Evolutionary conservation across 35 echinoderm and acorn worm species (phyloP), one percentile per base, ranked within the genome.

Genomic region (Chiridota heheva): DNA sequence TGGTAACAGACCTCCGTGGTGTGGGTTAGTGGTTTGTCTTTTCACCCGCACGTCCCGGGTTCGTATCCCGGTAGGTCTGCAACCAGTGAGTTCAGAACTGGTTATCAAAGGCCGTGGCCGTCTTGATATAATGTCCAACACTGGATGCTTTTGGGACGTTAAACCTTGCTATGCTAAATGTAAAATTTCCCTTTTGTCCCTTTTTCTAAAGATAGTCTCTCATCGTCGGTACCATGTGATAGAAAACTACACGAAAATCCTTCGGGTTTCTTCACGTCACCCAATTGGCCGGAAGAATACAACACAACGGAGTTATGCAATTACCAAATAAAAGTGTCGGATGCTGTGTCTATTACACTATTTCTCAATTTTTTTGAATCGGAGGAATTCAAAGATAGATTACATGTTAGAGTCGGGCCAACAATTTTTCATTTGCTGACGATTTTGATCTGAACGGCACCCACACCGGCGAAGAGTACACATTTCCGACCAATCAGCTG

Each of bases 401-500:
- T 78, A 30, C 43, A 60, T n/a, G 39, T 60, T 17, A 40, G 26
- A 0, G 56, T 60, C 38, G 75, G 75, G 28, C 75, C 75, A 12
- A 36, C 17, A 7, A 37, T 40, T 40, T 40, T 7, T 34, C 18
- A 60, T 28, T 78, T 34, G 62, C 51, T 40, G 75, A 55, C 48
- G 48, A 35, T 30, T 36, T 34, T 0, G 56, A 20, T 34, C 37
- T 17, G 48, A 47, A 18, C 30, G 75, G 53, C 26, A 42, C 42
- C 33, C 2, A 2, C 6, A 31, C 12, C 2, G 10, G 29, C 3
- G 5, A 46, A 2, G 47, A 46, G 36, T 32, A 34, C 39, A 2
- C 60, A 5, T 78, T 78, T 57, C 38, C 58, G 29, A 78, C 75
- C 20, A 78, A 78, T 31, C 75, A 78, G 34, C 34, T 78, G 4